Conservation (phyloP, 2,888 invertebrate species). For the Oscheius sp. region DNA sequence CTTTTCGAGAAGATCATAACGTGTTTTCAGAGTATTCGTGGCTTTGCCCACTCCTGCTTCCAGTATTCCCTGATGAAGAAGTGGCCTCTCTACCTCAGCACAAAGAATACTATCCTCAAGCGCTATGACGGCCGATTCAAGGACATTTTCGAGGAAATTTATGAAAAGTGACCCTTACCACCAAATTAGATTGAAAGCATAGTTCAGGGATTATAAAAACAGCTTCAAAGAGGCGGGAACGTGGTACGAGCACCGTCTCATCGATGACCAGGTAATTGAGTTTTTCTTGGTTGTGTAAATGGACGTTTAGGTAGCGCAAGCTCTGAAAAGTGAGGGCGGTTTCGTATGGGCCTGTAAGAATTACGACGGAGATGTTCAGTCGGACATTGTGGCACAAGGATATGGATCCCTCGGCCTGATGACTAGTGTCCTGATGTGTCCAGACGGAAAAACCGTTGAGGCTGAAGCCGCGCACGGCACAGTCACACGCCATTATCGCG, state of each 20-base stretch:
- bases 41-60: slow-evolving; percentile 89
- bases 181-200: too few species aligned
- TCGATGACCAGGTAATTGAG: slow-evolving; percentile 86
- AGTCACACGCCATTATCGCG: slow-evolving; percentile 79
- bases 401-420: slow-evolving; percentile 86
- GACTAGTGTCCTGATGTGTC: slow-evolving; percentile 78
- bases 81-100: slow-evolving; percentile 89
- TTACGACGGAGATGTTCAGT: slow-evolving; percentile 88
- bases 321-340: slow-evolving; percentile 82
- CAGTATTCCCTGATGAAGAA: slow-evolving; percentile 86
- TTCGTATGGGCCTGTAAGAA: slow-evolving; percentile 94
- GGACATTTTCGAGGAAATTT: slow-evolving; percentile 90
- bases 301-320: slow-evolving; percentile 53
- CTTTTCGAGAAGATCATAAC: not conserved
- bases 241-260: slow-evolving; percentile 91
- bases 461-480: slow-evolving; percentile 79
- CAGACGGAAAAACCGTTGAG: slow-evolving; percentile 78
- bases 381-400: slow-evolving; percentile 85
- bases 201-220: slow-evolving; percentile 78
- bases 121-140: slow-evolving; percentile 90
- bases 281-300: slow-evolving; percentile 1
- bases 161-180: slow-evolving; percentile 79
- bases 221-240: slow-evolving; percentile 84
- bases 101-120: slow-evolving; percentile 91
- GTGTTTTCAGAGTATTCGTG: slow-evolving; percentile 77